A percentile compares a stretch with the other conserved stretches of the same genome.
phyloP scores from a whole-genome alignment of 1,140 invertebrate genomes.

The Nylanderia fulva region DNA sequence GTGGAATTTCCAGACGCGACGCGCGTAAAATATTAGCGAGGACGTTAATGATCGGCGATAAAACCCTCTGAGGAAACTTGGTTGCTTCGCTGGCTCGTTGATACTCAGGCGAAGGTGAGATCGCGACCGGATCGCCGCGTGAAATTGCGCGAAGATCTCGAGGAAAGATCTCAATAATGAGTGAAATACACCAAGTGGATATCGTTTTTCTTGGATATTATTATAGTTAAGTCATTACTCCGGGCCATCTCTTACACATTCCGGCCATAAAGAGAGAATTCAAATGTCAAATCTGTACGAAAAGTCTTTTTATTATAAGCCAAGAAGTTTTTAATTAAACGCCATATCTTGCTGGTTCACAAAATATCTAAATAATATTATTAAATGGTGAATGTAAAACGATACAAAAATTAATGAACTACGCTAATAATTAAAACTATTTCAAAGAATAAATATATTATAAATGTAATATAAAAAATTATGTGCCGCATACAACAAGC shows the following conservation, averaged over 20 bases:
- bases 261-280: background rate
- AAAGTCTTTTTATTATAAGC: background rate
- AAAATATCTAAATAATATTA: background rate
- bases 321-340: background rate
- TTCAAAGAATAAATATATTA: no score
- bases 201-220: conserved; percentile 1
- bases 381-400: no score
- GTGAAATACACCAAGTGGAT: background rate
- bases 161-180: conserved; percentile 16
- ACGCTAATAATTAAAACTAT: no score
- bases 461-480: no score
- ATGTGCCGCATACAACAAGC: conserved; percentile 2
- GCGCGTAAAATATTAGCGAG: conserved; percentile 60
- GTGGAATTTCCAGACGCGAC: conserved; percentile 64
- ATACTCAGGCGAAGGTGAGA: background rate
- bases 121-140: background rate
- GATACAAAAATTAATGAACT: no score
- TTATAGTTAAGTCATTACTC: conserved; percentile 1
- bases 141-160: background rate
- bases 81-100: background rate
- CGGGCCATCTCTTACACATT: background rate
- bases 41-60: conserved; percentile 66
- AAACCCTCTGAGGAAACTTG: conserved; percentile 48
- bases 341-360: background rate
- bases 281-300: background rate